Base-by-base conservation (phyloP, 2,888 invertebrate species). In the Philaethria dido region DNA sequence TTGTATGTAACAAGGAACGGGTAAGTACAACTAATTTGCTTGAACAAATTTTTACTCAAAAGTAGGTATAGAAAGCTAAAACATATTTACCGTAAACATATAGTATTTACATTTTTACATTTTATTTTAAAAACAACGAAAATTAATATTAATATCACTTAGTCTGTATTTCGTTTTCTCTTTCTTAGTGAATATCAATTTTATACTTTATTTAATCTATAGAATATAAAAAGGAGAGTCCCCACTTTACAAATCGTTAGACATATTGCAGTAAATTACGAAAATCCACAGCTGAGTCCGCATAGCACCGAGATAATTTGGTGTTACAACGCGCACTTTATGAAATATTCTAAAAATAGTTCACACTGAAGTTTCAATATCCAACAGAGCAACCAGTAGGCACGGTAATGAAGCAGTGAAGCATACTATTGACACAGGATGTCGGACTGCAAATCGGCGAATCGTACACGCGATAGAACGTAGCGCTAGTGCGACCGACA, bases 341-440 rank as follows among this genome's bases (percentile, higher is more conserved):
- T 78, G 78, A 76, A 79, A 80, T 74, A 78, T 68, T 79, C 80
- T 85, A 85, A 82, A 83, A 84, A 81, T 84, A 85, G 74, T 85
- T 83, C 80, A 83, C 83, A 81, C 80, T 80, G 76, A 82, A 80
- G 82, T 84, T 80, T 84, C 80, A 78, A 80, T 85, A 84, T 84
- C 81, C 80, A 82, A 80, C 80, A 81, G 80, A 83, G 80, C 82
- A 84, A 82, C 79, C 77, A 83, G 77, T 76, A 77, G 77, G 75
- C 78, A 78, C 81, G 77, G 80, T 84, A 81, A 81, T 77, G n/a
- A 83, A 80, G 82, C 84, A 82, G 75, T 83, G 80, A 76, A 81
- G 84, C 85, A 83, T 85, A 80, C 76, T 78, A 85, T 72, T 82
- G 85, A 84, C 84, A 83, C 80, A 75, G 83, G 69, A 62, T 36